Evolutionary conservation across 2,113 vertebrate genomes (phyloP), one percentile per base, ranked within the genome.

Genomic region (Eulacestoma nigropectus): DNA sequence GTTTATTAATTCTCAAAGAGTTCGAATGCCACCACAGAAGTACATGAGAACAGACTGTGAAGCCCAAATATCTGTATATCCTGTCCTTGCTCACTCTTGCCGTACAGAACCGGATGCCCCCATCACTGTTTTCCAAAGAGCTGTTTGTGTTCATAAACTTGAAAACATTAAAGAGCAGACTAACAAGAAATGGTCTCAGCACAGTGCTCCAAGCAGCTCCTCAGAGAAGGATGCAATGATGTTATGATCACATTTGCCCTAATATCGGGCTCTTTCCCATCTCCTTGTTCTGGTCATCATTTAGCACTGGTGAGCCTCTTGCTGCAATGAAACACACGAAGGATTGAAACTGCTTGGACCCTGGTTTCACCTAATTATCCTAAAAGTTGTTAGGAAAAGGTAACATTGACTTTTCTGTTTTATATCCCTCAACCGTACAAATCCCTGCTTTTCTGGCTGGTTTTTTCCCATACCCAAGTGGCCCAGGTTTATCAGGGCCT

Each of bases 31-130:
- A 6, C 33, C 0, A 2, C 3, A 0, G 42, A 57, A 81, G 35
- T 32, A 39, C 7, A 75, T 57, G 30, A 73, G 60, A 86, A 70
- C 12, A 59, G 32, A 65, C 16, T 49, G 47, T 46, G 26, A 33
- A 79, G 41, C 67, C 55, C 42, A 26, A 85, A 35, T 46, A 46
- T 23, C 83, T n/a, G 10, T 32, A 25, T 46, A 37, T 37, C 29
- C 25, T 1, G 0, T 37, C 41, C 53, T 55, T 78, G 44, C 65
- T 84, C 30, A 17, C 17, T 10, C 55, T 44, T 2, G 1, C 56
- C 1, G 0, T 9, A 9, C 1, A 26, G 59, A 74, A 50, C 13
- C 0, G 0, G 57, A 9, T 4, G 1, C 6, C 22, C 10, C 23
- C n/a, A 5, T 1, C 16, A 13, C 23, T 59, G 5, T n/a, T 65